Conservation (phyloP, 2,888 invertebrate genomes). For the Clunio marinus region DNA sequence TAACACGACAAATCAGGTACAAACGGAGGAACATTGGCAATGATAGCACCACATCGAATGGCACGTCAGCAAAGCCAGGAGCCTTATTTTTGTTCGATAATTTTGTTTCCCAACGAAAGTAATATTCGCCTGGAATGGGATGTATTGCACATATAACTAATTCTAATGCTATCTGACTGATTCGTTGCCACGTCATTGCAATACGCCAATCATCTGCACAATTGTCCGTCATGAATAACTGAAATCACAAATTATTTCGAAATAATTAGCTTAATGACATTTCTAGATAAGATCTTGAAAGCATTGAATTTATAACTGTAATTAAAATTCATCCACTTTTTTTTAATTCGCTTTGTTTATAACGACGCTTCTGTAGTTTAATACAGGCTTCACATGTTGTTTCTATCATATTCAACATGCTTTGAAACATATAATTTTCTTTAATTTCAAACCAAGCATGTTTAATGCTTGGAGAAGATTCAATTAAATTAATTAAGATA, state of each 20-base stretch:
- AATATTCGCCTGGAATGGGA: conserved; percentile 95
- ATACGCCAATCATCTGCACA: conserved; percentile 99
- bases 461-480: not conserved
- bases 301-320: too few species aligned
- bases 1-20: conserved; percentile 98
- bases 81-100: conserved; percentile 80
- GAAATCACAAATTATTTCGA: too few species aligned
- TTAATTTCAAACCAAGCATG: not conserved
- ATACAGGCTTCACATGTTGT: too few species aligned
- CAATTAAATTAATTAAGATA: conserved; percentile 33
- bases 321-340: too few species aligned
- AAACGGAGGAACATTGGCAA: conserved; percentile 99
- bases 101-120: conserved; percentile 94
- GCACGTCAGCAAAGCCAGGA: conserved; percentile 69
- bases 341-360: too few species aligned
- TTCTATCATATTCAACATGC: too few species aligned
- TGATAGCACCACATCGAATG: conserved; percentile 94
- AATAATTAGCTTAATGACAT: too few species aligned
- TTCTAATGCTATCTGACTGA: conserved; percentile 87
- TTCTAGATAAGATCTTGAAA: too few species aligned
- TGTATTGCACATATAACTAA: conserved; percentile 95
- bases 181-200: conserved; percentile 98
- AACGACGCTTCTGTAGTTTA: too few species aligned
- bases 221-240: conserved; percentile 99
- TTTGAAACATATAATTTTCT: too few species aligned